Evolutionary conservation across 2,888 invertebrate species (phyloP).

Genomic region (Steinernema scapterisci): DNA sequence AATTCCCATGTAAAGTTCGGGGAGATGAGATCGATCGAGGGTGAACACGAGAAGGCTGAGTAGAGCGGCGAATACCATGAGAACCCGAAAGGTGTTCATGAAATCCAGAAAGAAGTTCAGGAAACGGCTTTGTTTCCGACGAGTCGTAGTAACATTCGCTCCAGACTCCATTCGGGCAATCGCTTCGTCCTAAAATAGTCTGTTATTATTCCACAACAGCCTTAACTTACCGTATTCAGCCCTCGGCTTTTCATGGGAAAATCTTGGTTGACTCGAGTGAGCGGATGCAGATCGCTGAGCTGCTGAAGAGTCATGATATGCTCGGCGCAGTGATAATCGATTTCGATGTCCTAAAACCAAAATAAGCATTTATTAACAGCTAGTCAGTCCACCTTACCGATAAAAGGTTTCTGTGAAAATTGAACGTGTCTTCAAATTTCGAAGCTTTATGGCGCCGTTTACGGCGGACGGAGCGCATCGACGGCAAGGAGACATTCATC

Average conservation of each 20-base stretch:
- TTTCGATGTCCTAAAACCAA: conserved; percentile 39
- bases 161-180: conserved; percentile 35
- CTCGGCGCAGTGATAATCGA: conserved; percentile 48
- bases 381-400: background rate
- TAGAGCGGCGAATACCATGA: conserved; percentile 42
- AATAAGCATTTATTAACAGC: background rate
- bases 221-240: conserved; percentile 41
- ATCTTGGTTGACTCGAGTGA: conserved; percentile 46
- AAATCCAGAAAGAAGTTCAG: conserved; percentile 41
- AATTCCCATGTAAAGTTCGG: conserved; percentile 42
- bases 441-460: conserved; percentile 16
- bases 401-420: background rate
- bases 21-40: conserved; percentile 43
- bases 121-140: conserved; percentile 32
- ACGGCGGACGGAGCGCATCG: conserved; percentile 21
- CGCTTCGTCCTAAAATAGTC: conserved; percentile 38
- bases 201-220: conserved; percentile 10
- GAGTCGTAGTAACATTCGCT: conserved; percentile 33
- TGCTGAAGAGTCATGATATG: conserved; percentile 52
- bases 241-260: conserved; percentile 48
- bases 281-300: conserved; percentile 47
- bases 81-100: conserved; percentile 44
- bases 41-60: conserved; percentile 52
- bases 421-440: conserved; percentile 6
- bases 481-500: conserved; percentile 22